These are phyloP conservation scores for Platalea minor DNA, from an alignment of 2,797 vertebrate species.

Conservation along the genomic window DNA sequence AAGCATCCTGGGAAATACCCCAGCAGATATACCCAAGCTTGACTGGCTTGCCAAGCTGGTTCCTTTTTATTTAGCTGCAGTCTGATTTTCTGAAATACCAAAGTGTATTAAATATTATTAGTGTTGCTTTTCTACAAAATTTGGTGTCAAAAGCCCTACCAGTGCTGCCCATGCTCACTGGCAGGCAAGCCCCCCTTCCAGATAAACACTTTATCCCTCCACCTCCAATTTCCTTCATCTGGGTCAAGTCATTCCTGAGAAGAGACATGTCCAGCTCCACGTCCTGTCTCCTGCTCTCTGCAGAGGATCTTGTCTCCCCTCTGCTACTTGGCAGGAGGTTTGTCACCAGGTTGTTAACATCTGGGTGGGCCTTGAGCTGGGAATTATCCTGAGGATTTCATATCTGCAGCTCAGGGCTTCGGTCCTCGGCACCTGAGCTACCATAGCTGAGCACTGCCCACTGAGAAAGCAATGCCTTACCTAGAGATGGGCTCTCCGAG, in stretches of 20 bases:
- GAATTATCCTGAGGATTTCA: neutral
- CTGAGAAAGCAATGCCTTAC: neutral
- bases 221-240: neutral
- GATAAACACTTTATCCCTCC: neutral
- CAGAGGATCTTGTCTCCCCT: neutral
- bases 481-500: rapidly evolving
- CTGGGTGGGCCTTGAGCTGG: neutral
- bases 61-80: neutral
- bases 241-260: neutral
- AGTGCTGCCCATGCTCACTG: neutral
- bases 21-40: neutral
- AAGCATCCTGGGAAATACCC: neutral
- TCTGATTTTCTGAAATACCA: neutral
- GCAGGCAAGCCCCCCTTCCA: neutral
- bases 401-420: neutral
- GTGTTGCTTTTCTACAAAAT: neutral
- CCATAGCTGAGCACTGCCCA: neutral
- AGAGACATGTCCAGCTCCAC: neutral
- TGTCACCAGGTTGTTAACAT: neutral
- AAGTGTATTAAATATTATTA: neutral
- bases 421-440: neutral
- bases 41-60: neutral
- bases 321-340: neutral
- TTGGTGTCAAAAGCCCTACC: neutral
- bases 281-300: neutral